A percentile compares a stretch with the other conserved stretches of the same genome.
phyloP scores from a whole-genome alignment of 2,113 vertebrate genomes.

The Phainopepla nitens region DNA sequence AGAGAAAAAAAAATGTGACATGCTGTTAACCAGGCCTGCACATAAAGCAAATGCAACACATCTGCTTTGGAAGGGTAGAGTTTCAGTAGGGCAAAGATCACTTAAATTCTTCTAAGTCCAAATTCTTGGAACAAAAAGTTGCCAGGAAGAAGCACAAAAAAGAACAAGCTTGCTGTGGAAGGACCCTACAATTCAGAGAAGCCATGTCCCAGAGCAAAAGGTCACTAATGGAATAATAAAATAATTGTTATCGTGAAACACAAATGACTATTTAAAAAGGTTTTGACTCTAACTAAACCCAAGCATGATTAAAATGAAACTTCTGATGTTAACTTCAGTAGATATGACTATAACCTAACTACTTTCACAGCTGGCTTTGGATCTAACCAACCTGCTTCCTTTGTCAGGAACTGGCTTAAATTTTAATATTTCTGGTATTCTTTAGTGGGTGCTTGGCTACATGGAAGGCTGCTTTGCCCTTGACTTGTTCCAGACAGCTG shows the following conservation, averaged over 20 bases:
- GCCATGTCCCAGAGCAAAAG: background rate
- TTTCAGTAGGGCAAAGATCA: background rate
- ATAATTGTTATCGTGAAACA: background rate
- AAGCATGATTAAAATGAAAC: background rate
- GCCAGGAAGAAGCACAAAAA: background rate
- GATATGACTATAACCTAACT: background rate
- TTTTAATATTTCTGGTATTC: conserved; percentile 37
- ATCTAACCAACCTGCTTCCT: background rate
- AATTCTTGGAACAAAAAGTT: background rate
- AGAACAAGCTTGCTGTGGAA: background rate
- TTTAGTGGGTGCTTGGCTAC: conserved; percentile 35
- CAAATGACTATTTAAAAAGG: background rate
- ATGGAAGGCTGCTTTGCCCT: conserved; percentile 45
- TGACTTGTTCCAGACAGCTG: conserved; percentile 72
- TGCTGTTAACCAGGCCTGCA: background rate
- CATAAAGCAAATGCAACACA: background rate
- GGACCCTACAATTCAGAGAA: background rate
- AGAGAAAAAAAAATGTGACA: background rate
- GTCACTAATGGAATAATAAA: background rate
- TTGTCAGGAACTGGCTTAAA: background rate
- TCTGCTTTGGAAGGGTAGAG: background rate
- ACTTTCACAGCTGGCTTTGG: conserved; percentile 18
- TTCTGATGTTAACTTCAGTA: background rate
- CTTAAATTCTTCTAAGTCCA: background rate
- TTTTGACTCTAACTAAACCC: background rate